phyloP scores from a whole-genome alignment of 1,140 invertebrate genomes.

The Drosophila burlai region DNA sequence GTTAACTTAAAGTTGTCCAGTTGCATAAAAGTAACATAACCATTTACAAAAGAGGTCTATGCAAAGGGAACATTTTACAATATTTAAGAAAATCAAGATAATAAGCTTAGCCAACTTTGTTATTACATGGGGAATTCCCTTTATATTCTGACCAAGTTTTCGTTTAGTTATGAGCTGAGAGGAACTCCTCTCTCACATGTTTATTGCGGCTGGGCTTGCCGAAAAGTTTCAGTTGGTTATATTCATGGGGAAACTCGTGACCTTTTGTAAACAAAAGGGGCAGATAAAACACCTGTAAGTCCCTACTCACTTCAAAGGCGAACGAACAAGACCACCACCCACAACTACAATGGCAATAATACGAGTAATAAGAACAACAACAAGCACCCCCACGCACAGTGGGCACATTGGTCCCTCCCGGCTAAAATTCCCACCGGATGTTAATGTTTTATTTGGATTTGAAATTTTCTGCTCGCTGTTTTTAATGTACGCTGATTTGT shows the following conservation, averaged over 20 bases:
- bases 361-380: constrained; percentile 7
- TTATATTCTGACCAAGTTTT: constrained; percentile 12
- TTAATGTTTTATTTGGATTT: constrained; percentile 73
- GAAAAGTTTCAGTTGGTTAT: constrained; percentile 38
- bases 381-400: constrained; percentile 28
- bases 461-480: constrained; percentile 58
- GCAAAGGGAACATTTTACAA: background rate
- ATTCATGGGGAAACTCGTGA: constrained; percentile 29
- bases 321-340: constrained; percentile 7
- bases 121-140: constrained; percentile 2
- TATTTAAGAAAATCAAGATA: background rate
- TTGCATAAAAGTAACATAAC: background rate
- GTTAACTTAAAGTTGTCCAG: background rate
- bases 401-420: constrained; percentile 2
- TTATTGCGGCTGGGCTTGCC: constrained; percentile 21
- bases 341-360: constrained; percentile 1
- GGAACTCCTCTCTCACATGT: background rate
- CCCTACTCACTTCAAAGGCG: constrained; percentile 32
- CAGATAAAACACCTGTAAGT: constrained; percentile 45
- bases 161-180: constrained; percentile 4
- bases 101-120: background rate
- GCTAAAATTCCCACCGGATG: constrained; percentile 62
- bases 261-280: constrained; percentile 37
- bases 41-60: background rate
- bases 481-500: constrained; percentile 79